Percentiles rank a stretch among this genome's conserved stretches.
These are phyloP conservation scores for Pantherophis vulpinus DNA, from an alignment of 2,797 vertebrate species.

Conservation along the genomic window DNA sequence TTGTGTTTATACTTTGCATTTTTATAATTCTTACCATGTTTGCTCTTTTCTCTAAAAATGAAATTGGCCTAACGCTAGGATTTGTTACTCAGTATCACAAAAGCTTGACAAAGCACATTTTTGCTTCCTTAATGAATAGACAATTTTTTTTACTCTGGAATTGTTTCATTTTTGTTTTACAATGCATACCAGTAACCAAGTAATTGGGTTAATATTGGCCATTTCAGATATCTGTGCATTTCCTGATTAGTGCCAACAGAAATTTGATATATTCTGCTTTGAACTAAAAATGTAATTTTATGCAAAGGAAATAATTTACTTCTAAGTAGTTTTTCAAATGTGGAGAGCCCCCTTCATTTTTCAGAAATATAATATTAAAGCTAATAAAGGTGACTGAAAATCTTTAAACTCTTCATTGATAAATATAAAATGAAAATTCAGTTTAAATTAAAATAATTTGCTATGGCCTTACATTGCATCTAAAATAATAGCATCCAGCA, in stretches of 20 bases:
- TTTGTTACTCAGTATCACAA: fast-evolving
- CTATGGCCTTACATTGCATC: not conserved
- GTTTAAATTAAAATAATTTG: not conserved
- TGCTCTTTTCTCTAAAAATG: not conserved
- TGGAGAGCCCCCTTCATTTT: not conserved
- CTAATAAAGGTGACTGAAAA: not conserved
- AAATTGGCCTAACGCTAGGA: not conserved
- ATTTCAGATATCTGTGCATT: not conserved
- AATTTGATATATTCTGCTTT: not conserved
- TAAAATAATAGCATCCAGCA: not conserved
- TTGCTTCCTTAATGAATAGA: too few species aligned
- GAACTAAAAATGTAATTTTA: not conserved
- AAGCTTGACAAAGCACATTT: not conserved
- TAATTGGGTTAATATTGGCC: fast-evolving
- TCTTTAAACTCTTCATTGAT: not conserved
- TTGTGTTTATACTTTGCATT: not conserved
- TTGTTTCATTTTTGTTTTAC: not conserved
- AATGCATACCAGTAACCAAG: not conserved
- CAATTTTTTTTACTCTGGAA: not conserved
- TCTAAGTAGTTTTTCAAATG: not conserved
- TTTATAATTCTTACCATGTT: not conserved
- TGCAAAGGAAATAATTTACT: constrained; percentile 4
- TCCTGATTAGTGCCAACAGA: not conserved
- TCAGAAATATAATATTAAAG: not conserved
- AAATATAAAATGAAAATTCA: fast-evolving